Conservation (phyloP, 2,888 invertebrate genomes). For the Theodoxus fluviatilis region DNA sequence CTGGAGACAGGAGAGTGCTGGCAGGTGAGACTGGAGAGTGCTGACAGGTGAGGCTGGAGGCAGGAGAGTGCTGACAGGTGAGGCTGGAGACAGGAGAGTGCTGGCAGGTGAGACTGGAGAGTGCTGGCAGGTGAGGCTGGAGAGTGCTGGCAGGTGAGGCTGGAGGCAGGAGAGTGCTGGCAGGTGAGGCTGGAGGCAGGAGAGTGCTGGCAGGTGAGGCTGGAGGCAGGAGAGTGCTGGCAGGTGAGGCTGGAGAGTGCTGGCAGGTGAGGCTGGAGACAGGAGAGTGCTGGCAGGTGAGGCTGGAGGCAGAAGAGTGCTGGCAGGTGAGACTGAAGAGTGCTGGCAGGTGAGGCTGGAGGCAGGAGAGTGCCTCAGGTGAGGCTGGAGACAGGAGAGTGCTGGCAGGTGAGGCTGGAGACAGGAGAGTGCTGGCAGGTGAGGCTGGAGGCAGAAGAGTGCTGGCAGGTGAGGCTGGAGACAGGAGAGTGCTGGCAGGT, state of each 20-base stretch:
- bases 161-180: conserved; percentile 77
- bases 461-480: conserved; percentile 66
- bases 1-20: conserved; percentile 77
- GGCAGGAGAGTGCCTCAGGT: too few relatives aligned
- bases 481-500: conserved; percentile 70
- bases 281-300: conserved; percentile 74
- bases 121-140: conserved; percentile 69
- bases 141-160: too few relatives aligned
- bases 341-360: conserved; percentile 68
- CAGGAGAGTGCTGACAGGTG: conserved; percentile 74
- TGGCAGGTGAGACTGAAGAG: conserved; percentile 78
- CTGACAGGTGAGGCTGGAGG: too few relatives aligned
- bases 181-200: conserved; percentile 57
- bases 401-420: conserved; percentile 66
- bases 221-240: conserved; percentile 77
- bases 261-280: too few relatives aligned
- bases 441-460: conserved; percentile 79
- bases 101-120: conserved; percentile 77
- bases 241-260: conserved; percentile 57
- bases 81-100: conserved; percentile 38
- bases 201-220: too few relatives aligned
- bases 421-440: too few relatives aligned
- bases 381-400: conserved; percentile 79
- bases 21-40: conserved; percentile 62
- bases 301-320: conserved; percentile 53